Evolutionary conservation across 2,113 vertebrate species (phyloP), one percentile per base, ranked within the genome.

Genomic region (Hassar affinis): DNA sequence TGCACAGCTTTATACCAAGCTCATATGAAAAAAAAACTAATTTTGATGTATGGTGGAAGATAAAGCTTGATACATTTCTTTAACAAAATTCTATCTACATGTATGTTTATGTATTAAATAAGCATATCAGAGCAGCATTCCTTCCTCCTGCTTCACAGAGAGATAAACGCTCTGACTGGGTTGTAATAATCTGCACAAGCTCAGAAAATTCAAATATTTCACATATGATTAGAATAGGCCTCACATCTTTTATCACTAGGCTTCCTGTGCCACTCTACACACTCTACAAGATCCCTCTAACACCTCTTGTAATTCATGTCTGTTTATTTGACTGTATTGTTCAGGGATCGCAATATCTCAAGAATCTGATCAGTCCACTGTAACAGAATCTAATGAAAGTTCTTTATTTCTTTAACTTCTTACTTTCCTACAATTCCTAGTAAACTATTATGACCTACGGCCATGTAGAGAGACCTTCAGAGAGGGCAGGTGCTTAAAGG

Each of bases 151-250:
- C n/a, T 69, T 27, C 14, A 56, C 6, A 20, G 1, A 47, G 35
- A 74, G 33, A 61, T 30, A 42, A 51, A 74, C 25, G 7, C 22
- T 33, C 56, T 30, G 30, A 57, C 12, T 57, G 51, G 18, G n/a
- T 9, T 59, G 20, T 42, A 80, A 69, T 7, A 71, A 69, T 42
- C 62, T 69, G 6, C 8, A 71, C 49, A 81, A 18, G 14, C 14
- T 27, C 51, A 47, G 38, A n/a, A 69, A 80, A 56, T 71, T 71
- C 64, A 42, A 68, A 69, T 38, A 80, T 80, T 25, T 54, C 22
- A 27, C 20, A 11, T 45, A 25, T 71, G 35, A 38, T 38, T 68
- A 64, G 61, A 64, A 66, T 22, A 38, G 3, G 10, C n/a, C n/a
- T n/a, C n/a, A n/a, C n/a, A n/a, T n/a, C n/a, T n/a, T n/a, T n/a